These are phyloP conservation scores for Hirudinaria manillensis DNA, from an alignment of 2,888 invertebrate genomes.

Conservation along the genomic window DNA sequence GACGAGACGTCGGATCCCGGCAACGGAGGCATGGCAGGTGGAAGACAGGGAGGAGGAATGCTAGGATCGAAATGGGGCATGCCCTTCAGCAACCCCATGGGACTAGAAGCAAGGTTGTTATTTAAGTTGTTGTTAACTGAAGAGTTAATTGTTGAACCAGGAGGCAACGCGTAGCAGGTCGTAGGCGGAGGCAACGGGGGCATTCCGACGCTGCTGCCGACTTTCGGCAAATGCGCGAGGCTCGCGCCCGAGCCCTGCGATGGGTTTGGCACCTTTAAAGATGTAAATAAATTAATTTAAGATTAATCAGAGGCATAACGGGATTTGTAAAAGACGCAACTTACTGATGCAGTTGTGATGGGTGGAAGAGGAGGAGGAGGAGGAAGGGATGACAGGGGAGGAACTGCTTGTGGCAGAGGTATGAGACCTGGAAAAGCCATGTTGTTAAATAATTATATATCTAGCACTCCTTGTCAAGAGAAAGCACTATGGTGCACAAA, in stretches of 20 bases:
- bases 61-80: conserved; percentile 6
- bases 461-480: no score
- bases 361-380: conserved; percentile 16
- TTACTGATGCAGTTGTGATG: not conserved
- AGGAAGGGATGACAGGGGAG: conserved; percentile 13
- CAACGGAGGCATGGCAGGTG: not conserved
- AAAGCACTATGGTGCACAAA: no score
- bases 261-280: no score
- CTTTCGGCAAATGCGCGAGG: no score
- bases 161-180: not conserved
- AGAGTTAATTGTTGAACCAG: not conserved
- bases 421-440: conserved; percentile 20
- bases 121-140: not conserved
- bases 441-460: no score
- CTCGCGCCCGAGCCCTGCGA: no score
- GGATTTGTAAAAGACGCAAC: not conserved
- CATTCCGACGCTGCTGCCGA: no score
- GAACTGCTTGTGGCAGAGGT: conserved; percentile 21
- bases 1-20: not conserved
- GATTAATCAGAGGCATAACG: no score
- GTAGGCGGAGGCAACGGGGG: no score
- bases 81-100: not conserved
- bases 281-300: no score
- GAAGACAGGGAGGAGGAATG: conserved; percentile 10
- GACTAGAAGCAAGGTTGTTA: not conserved